Evolutionary conservation across 2,113 vertebrate genomes (phyloP), one percentile per base, ranked within the genome.

Genomic region (Eupsittula cactorum): DNA sequence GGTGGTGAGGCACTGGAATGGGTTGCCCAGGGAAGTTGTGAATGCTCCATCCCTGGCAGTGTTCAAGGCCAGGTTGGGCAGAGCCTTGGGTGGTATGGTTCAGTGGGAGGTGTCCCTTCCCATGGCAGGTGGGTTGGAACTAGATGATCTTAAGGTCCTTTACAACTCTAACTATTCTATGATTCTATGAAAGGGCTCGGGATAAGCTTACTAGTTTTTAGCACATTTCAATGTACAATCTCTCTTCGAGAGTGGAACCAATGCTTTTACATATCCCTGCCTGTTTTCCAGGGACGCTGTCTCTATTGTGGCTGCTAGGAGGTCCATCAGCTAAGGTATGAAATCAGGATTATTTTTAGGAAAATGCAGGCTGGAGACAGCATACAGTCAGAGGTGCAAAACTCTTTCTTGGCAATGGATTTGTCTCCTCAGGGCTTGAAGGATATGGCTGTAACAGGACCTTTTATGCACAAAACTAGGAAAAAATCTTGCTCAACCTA

Each of bases 301-400:
- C 15, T 60, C 77, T 94, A 19, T 37, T 73, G 86, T 69, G 65
- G 74, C 88, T 95, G 73, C 77, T 82, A 69, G 65, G 85, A 95
- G 52, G 92, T 64, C 82, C 73, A 84, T 53, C 90, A 76, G 57
- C 86, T 95, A 94, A 86, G 84, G 86, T 94, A 95, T 91, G 91
- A 96, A 96, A 96, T 93, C 76, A 88, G 65, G 62, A 90, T 75
- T 95, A 94, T 93, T 96, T 97, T 96, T 87, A 95, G 92, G 90
- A 91, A 86, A 91, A 92, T 57, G 84, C 55, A 84, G 67, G 67
- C 83, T 86, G 68, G 42, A 97, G 71, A 86, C 68, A 92, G 80
- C 82, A 76, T 39, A 71, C 7, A 0, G 63, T 60, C 77, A 75
- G 88, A 84, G 52, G 91, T 53, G 73, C 55, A 83, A 87, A 90